Evolutionary conservation across 2,888 invertebrate genomes (phyloP).

Genomic region (Pilophorus perplexus): DNA sequence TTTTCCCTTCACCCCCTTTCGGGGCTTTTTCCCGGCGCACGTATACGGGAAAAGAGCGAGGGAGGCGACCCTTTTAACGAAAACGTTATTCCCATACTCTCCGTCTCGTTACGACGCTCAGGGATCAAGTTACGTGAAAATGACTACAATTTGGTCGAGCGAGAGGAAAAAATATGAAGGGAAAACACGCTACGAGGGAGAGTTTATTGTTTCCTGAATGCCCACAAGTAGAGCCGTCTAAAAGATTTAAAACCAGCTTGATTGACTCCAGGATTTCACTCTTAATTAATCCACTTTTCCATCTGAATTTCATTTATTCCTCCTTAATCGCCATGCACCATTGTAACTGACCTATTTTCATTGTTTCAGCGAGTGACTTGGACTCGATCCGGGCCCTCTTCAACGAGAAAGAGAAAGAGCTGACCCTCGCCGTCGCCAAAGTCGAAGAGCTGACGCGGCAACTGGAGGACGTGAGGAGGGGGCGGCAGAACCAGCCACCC

Average conservation of each 20-base stretch:
- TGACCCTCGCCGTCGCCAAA: conserved; percentile 94
- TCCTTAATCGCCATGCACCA: background rate
- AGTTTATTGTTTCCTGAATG: no score
- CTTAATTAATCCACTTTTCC: background rate
- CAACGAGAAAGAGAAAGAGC: conserved; percentile 96
- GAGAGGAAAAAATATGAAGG: no score
- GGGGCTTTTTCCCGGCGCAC: no score
- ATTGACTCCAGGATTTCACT: background rate
- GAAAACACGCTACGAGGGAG: no score
- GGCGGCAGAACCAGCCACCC: conserved; percentile 51
- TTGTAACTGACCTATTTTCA: no score
- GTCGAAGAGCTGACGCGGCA: conserved; percentile 94
- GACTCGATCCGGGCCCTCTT: conserved; percentile 94
- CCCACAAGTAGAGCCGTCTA: no score
- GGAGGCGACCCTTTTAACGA: background rate
- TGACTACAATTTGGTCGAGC: background rate
- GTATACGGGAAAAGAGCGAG: background rate
- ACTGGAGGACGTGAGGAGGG: conserved; percentile 79
- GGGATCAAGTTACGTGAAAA: background rate
- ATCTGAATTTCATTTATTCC: background rate
- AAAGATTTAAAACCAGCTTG: background rate
- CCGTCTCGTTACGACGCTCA: background rate
- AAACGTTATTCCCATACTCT: background rate
- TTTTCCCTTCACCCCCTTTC: background rate
- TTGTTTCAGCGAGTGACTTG: conserved; percentile 80